Percentiles rank a stretch among this genome's conserved stretches.
These are phyloP conservation scores for Prunella fulvescens DNA, from an alignment of 2,113 vertebrate species.

Conservation along the genomic window DNA sequence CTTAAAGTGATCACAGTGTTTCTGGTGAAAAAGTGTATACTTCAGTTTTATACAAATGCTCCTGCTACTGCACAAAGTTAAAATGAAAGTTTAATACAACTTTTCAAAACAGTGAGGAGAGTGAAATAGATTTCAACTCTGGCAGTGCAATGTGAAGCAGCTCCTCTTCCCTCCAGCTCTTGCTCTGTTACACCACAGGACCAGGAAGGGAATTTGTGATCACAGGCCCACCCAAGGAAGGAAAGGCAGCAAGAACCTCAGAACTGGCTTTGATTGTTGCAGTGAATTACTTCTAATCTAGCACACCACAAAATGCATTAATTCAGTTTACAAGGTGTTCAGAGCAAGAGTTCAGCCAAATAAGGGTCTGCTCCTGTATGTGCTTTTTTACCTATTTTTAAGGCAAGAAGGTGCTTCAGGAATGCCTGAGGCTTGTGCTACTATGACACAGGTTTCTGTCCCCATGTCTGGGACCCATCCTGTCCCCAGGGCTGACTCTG, in stretches of 20 bases:
- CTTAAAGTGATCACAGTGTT: not conserved
- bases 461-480: accelerated
- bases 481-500: not conserved
- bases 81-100: not conserved
- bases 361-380: not conserved
- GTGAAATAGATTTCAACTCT: not conserved
- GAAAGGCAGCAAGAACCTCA: not conserved
- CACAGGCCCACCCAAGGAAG: not conserved
- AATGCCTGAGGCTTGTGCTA: too few relatives aligned
- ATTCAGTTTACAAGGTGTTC: not conserved
- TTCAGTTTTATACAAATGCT: not conserved
- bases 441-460: not conserved
- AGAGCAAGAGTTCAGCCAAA: not conserved
- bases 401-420: not conserved
- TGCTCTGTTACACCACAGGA: not conserved
- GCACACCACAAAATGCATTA: not conserved
- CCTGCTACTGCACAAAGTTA: not conserved
- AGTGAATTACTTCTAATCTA: not conserved
- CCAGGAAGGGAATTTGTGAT: not conserved
- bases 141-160: not conserved
- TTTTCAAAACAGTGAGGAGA: not conserved
- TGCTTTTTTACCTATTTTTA: not conserved
- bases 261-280: not conserved
- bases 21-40: not conserved
- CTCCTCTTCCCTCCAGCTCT: not conserved